phyloP scores from a whole-genome alignment of 1,140 invertebrate genomes.

The Ruditapes philippinarum region DNA sequence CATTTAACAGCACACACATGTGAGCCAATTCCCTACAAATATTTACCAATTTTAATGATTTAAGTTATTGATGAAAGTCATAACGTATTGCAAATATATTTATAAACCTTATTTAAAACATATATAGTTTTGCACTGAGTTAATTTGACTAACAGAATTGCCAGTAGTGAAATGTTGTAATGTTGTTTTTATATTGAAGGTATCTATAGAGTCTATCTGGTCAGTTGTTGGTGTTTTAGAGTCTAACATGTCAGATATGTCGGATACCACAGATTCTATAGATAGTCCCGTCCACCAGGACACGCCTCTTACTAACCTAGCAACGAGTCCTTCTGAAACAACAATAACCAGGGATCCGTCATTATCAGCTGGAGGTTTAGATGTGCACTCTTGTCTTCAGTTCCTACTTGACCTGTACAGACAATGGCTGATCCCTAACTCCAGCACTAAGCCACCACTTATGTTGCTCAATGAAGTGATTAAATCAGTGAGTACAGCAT shows the following conservation, averaged over 20 bases:
- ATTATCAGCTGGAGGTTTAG: conserved; percentile 86
- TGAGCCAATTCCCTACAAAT: too few relatives aligned
- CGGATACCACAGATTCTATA: conserved; percentile 81
- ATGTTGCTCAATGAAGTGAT: conserved; percentile 90
- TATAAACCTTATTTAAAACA: too few relatives aligned
- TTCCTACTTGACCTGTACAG: conserved; percentile 94
- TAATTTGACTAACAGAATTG: too few relatives aligned
- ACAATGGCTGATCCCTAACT: conserved; percentile 90
- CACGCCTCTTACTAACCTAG: conserved; percentile 27
- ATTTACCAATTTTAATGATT: too few relatives aligned
- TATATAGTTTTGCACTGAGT: too few relatives aligned
- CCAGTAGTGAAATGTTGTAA: too few relatives aligned
- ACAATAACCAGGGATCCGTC: conserved; percentile 60
- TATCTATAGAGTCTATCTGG: conserved; percentile 85
- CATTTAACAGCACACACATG: too few relatives aligned
- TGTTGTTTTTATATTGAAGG: too few relatives aligned
- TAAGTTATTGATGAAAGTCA: too few relatives aligned
- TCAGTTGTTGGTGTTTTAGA: conserved; percentile 83
- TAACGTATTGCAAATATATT: too few relatives aligned
- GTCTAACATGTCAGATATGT: conserved; percentile 71
- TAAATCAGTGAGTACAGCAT: conserved; percentile 88
- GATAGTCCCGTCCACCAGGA: conserved; percentile 75
- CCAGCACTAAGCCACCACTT: conserved; percentile 88
- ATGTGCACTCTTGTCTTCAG: conserved; percentile 95
- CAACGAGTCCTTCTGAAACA: conserved; percentile 56